Conservation (phyloP, 1,140 invertebrate genomes). For the Heliothis subflexa region DNA sequence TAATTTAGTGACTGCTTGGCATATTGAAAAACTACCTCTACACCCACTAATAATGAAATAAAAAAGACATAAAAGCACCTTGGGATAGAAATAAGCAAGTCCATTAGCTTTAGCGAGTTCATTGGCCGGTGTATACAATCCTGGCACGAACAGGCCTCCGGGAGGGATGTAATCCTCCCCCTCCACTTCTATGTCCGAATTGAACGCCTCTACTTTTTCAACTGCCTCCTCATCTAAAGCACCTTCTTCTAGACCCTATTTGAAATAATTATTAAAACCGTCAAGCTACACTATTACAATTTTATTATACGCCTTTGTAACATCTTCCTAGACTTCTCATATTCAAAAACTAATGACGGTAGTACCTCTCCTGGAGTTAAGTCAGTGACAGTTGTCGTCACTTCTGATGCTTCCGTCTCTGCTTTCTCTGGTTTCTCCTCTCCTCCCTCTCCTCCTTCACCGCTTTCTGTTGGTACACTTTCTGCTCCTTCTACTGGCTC, state of each 20-base stretch:
- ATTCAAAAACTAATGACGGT: background rate
- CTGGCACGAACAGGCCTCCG: conserved; percentile 77
- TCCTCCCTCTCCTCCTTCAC: conserved; percentile 40
- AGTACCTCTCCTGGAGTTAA: background rate
- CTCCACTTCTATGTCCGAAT: conserved; percentile 75
- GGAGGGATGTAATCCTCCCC: conserved; percentile 81
- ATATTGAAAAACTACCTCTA: conserved; percentile 7
- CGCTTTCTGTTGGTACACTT: background rate
- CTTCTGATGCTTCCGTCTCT: conserved; percentile 52
- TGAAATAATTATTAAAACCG: too few relatives aligned
- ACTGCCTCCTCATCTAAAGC: conserved; percentile 57
- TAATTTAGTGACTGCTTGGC: background rate
- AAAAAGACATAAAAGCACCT: conserved; percentile 55
- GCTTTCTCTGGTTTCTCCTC: conserved; percentile 54
- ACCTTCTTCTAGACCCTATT: background rate
- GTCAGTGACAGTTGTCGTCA: background rate
- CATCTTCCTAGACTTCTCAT: too few relatives aligned
- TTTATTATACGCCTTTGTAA: too few relatives aligned
- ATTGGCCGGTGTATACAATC: conserved; percentile 76
- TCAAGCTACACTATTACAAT: too few relatives aligned
- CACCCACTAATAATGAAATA: too few relatives aligned
- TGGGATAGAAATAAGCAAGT: conserved; percentile 74
- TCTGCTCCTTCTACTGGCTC: conserved; percentile 36
- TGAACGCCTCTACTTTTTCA: conserved; percentile 74
- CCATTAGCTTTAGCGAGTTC: conserved; percentile 77